Conservation (phyloP, 2,797 vertebrate species). For the Steatocranus sp. region DNA sequence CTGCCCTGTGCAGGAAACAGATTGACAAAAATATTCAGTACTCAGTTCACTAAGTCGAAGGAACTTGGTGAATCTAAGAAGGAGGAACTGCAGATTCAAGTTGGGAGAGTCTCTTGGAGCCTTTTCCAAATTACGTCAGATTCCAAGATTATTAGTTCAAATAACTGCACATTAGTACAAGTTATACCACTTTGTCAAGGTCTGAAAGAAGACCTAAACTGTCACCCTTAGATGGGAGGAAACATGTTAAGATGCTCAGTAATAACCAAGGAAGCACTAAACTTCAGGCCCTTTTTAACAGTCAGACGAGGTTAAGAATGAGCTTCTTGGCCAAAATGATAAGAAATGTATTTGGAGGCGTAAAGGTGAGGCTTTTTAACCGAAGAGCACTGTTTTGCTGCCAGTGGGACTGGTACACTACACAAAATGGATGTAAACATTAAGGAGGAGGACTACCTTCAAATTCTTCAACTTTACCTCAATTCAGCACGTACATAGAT, state of each 20-base stretch:
- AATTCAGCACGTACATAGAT: neutral
- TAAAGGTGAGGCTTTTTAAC: neutral
- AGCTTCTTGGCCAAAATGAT: neutral
- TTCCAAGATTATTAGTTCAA: neutral
- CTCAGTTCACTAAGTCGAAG: neutral
- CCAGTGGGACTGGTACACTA: accelerated
- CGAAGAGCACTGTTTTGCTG: accelerated
- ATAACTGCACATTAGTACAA: neutral
- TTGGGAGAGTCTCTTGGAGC: neutral
- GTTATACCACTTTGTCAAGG: neutral
- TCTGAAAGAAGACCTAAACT: neutral
- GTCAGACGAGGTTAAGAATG: accelerated
- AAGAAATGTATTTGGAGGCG: neutral
- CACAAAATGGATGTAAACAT: neutral
- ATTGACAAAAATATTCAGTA: neutral
- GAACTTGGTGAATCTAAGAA: neutral
- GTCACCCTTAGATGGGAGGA: neutral
- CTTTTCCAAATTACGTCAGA: neutral
- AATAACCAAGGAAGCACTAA: neutral
- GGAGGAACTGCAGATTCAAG: neutral
- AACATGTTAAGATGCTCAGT: neutral
- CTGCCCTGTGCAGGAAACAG: neutral
- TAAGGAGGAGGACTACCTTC: neutral
- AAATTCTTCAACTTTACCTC: neutral
- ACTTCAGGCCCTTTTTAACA: neutral